Evolutionary conservation across 2,113 vertebrate species (phyloP).

Genomic region (Lepisosteus oculatus): DNA sequence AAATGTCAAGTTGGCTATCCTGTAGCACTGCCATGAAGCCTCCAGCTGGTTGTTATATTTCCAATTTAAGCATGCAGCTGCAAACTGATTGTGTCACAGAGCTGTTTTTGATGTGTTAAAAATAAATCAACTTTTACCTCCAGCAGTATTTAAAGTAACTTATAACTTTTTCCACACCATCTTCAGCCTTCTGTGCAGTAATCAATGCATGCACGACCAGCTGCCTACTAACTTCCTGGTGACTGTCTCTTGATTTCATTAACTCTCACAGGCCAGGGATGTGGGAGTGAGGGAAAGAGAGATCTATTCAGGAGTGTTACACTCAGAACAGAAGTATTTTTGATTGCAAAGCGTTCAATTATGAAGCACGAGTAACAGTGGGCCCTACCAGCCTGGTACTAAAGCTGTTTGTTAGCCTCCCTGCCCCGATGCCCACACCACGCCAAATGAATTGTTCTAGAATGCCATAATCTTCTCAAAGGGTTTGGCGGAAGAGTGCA

Average conservation of each 20-base stretch:
- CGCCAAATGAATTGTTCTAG: conserved; percentile 35
- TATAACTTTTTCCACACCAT: conserved; percentile 13
- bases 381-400: too few species aligned
- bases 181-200: conserved; percentile 12
- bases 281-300: too few species aligned
- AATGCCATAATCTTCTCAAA: conserved; percentile 53
- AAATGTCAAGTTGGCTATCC: neutral
- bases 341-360: neutral
- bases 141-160: conserved; percentile 12
- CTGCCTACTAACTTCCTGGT: too few species aligned
- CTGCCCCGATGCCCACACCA: conserved; percentile 14
- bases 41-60: conserved; percentile 21
- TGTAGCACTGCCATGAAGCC: conserved; percentile 19
- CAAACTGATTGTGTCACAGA: conserved; percentile 7
- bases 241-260: neutral
- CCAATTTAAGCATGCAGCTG: conserved; percentile 20
- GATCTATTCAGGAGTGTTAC: neutral
- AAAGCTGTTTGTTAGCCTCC: too few species aligned
- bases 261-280: neutral
- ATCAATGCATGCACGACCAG: too few species aligned
- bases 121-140: neutral
- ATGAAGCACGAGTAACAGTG: too few species aligned
- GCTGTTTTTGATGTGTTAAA: conserved; percentile 19
- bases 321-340: neutral
- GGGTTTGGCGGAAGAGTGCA: conserved; percentile 37